Conservation (phyloP, 2,797 vertebrate species). For the Prionace glauca region DNA sequence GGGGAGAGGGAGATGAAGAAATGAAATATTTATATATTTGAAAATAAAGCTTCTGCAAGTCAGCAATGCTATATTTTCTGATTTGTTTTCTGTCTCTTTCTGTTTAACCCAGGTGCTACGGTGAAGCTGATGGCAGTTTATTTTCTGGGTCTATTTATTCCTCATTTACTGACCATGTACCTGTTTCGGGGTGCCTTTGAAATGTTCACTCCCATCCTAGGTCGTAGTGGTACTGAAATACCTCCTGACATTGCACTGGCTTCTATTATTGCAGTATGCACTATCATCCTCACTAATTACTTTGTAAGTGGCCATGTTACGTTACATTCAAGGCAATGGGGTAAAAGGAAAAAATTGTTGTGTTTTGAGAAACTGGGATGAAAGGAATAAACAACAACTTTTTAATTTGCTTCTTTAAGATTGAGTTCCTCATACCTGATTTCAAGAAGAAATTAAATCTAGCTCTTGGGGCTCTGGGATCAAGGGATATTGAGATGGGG, state of each 20-base stretch:
- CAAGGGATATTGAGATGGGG: no score
- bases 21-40: neutral
- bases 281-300: conserved; percentile 81
- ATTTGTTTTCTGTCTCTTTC: conserved; percentile 27
- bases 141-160: conserved; percentile 76
- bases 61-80: neutral
- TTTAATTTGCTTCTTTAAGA: neutral
- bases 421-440: neutral
- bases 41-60: neutral
- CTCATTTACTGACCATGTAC: conserved; percentile 83
- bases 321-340: neutral
- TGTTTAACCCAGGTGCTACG: conserved; percentile 63
- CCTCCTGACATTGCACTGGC: conserved; percentile 83
- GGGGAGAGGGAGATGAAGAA: neutral
- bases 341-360: no score
- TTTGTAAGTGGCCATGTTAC: conserved; percentile 68
- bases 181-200: conserved; percentile 92
- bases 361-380: neutral
- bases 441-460: no score
- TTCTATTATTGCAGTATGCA: conserved; percentile 66
- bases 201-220: conserved; percentile 92
- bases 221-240: conserved; percentile 89
- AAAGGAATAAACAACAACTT: neutral
- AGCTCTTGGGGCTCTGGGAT: no score
- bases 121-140: conserved; percentile 74